Conservation (phyloP, 2,888 invertebrate genomes). For the Andrena trimmerana region DNA sequence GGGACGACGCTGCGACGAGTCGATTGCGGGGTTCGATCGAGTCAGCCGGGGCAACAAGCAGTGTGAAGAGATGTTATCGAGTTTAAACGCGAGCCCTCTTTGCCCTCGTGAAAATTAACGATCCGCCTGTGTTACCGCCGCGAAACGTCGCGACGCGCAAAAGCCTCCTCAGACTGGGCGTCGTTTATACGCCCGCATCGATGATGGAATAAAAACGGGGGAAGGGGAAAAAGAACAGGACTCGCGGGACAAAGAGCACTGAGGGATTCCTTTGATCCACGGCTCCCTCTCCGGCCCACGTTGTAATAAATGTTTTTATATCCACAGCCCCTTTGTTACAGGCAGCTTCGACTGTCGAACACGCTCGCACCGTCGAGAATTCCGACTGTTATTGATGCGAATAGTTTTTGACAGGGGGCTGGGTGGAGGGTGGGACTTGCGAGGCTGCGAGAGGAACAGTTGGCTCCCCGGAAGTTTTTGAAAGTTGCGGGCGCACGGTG, state of each 20-base stretch:
- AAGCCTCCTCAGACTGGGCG: constrained; percentile 35
- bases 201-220: constrained; percentile 44
- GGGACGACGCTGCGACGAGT: neutral
- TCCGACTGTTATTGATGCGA: constrained; percentile 27
- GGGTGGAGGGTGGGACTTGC: neutral
- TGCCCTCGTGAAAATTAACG: constrained; percentile 57
- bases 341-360: neutral
- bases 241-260: constrained; percentile 46
- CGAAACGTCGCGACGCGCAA: constrained; percentile 40
- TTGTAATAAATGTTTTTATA: constrained; percentile 66
- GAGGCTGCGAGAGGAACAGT: neutral
- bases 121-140: constrained; percentile 33
- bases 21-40: neutral
- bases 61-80: constrained; percentile 43
- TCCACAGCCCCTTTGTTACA: constrained; percentile 35
- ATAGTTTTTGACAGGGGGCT: neutral
- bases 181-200: constrained; percentile 64
- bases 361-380: constrained; percentile 5
- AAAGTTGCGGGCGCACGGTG: neutral
- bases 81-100: constrained; percentile 32
- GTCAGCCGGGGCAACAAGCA: constrained; percentile 1
- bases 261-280: constrained; percentile 62
- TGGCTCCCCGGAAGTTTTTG: neutral
- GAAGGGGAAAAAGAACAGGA: constrained; percentile 19
- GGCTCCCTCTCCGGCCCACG: constrained; percentile 15